A percentile compares a stretch with the other conserved stretches of the same genome.
Conservation (phyloP, 2,888 invertebrate genomes). For the Drosophila trichaetosa region DNA sequence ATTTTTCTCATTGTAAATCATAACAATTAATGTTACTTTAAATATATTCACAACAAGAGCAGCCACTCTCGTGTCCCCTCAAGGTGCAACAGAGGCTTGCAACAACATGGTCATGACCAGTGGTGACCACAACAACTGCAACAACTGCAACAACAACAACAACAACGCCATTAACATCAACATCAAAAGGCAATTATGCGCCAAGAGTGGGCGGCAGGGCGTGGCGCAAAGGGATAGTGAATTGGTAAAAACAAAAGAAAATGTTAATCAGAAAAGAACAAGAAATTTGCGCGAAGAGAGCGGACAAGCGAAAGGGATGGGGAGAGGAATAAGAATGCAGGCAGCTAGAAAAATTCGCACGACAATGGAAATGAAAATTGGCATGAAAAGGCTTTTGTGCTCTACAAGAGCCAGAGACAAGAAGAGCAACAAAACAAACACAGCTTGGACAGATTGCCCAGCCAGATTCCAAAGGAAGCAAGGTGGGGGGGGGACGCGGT, state of each 20-base stretch:
- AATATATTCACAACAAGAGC: slow-evolving; percentile 30
- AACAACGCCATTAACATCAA: slow-evolving; percentile 38
- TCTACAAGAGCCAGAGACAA: slow-evolving; percentile 14
- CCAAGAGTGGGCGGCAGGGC: slow-evolving; percentile 37
- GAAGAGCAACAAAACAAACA: slow-evolving; percentile 20
- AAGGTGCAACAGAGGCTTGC: background rate
- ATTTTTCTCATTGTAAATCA: slow-evolving; percentile 79
- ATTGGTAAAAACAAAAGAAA: slow-evolving; percentile 10
- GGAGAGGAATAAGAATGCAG: background rate
- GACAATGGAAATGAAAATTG: slow-evolving; percentile 73
- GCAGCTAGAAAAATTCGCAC: slow-evolving; percentile 62
- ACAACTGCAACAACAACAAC: slow-evolving; percentile 16
- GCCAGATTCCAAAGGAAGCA: background rate
- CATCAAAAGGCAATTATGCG: slow-evolving; percentile 73
- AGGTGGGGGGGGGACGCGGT: background rate
- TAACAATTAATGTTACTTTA: slow-evolving; percentile 76
- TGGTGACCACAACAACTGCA: slow-evolving; percentile 20
- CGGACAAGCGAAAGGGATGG: background rate
- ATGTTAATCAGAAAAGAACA: slow-evolving; percentile 64
- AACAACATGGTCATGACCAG: slow-evolving; percentile 47
- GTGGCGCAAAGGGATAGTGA: background rate
- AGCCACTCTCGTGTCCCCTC: background rate
- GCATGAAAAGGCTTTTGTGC: slow-evolving; percentile 69
- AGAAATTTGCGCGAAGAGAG: slow-evolving; percentile 34
- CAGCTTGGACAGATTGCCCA: slow-evolving; percentile 24